A percentile compares a stretch with the other conserved stretches of the same genome.
Evolutionary conservation across 2,888 invertebrate species (phyloP).

Genomic region (Nomada fucata): DNA sequence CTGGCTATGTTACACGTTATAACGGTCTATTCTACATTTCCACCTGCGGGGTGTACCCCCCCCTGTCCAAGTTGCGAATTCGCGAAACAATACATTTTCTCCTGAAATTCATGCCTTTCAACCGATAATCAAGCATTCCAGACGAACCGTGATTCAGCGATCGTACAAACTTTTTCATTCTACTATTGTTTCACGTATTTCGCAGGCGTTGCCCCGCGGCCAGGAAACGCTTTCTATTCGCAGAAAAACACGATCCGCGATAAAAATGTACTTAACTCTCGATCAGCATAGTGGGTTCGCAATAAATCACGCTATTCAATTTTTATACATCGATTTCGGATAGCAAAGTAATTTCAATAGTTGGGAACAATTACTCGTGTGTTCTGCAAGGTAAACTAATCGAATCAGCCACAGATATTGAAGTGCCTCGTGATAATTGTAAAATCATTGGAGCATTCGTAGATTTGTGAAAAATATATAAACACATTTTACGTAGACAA

Average conservation of each 20-base stretch:
- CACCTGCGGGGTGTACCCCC: neutral
- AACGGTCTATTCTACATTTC: constrained; percentile 76
- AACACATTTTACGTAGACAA: neutral
- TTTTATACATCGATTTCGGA: neutral
- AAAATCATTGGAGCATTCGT: too few relatives aligned
- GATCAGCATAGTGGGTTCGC: neutral
- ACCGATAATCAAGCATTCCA: neutral
- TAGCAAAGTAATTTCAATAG: too few relatives aligned
- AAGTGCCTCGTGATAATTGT: too few relatives aligned
- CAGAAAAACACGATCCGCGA: constrained; percentile 7
- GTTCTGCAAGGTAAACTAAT: too few relatives aligned
- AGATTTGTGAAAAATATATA: too few relatives aligned
- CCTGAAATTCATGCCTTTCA: neutral
- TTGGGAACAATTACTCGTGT: too few relatives aligned
- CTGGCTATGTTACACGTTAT: constrained; percentile 49
- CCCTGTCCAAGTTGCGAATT: neutral
- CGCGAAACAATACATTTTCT: neutral
- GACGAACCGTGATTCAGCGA: neutral
- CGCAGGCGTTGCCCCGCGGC: constrained; percentile 18
- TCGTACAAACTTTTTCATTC: constrained; percentile 11
- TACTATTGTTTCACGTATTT: constrained; percentile 30
- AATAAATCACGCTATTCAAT: neutral
- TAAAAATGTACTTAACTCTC: neutral
- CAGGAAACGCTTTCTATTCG: constrained; percentile 53
- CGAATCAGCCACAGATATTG: too few relatives aligned